Evolutionary conservation across 1,140 invertebrate species (phyloP), one percentile per base, ranked within the genome.

Genomic region (Bathynomus jamesi): DNA sequence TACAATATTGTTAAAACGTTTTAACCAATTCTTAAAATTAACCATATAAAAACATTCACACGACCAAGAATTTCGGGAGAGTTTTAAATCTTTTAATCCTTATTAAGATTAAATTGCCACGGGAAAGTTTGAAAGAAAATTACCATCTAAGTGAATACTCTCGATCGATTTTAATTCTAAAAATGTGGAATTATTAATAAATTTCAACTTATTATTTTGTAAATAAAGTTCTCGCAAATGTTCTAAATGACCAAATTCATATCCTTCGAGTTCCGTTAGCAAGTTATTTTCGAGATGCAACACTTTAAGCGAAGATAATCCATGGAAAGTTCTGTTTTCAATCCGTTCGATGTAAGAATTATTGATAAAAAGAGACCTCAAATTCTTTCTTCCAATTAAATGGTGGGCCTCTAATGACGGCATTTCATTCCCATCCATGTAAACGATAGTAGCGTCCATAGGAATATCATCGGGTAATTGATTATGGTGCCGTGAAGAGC

Each of bases 361-460:
- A 82, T 96, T 96, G 27, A 95, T 89, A 81, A 89, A 95, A 0
- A 96, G 81, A 17, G 90, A 87, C 72, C 88, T 85, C 86, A 95
- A 89, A 81, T 95, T 95, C 82, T 95, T 95, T 11, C 93, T 85
- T 0, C 93, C 93, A 78, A 96, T 95, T 80, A 96, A 94, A 28
- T 91, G 90, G 80, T 95, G 93, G 80, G 92, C 92, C 79, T 91
- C 89, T 62, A 96, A 81, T 80, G 91, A 89, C 62, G 86, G 87
- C 67, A 96, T 89, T 76, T 91, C 87, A 81, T 95, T 96, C 27
- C 93, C 93, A 80, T 96, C 94, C 66, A 96, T 83, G 80, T 94
- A 95, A 21, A 95, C 88, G 81, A 94, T 91, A 28, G 93, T 95
- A 0, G 91, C 92, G 81, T 96, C 93, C 93, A 96, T 96, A 17